Percentiles rank a stretch among this genome's conserved stretches.
These are phyloP conservation scores for Neodiprion lecontei DNA, from an alignment of 1,140 invertebrate species.

Conservation along the genomic window DNA sequence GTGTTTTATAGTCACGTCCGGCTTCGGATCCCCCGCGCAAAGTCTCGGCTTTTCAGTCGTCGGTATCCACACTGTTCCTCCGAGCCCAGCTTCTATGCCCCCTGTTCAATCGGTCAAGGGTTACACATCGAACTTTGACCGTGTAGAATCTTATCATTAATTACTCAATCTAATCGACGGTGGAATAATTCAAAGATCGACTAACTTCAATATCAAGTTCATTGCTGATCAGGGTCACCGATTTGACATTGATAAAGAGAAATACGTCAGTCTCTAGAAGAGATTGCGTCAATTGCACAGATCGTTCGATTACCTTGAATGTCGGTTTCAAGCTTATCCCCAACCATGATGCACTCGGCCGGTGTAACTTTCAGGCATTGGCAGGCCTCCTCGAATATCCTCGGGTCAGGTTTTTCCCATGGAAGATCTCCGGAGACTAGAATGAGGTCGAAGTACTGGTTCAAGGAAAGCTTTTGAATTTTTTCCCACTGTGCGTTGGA, in stretches of 20 bases:
- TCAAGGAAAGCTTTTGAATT: conserved; percentile 70
- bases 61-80: conserved; percentile 81
- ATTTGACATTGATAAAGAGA: too few species aligned
- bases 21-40: conserved; percentile 48
- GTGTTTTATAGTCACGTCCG: conserved; percentile 55
- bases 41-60: conserved; percentile 47
- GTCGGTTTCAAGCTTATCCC: conserved; percentile 85
- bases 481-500: conserved; percentile 89
- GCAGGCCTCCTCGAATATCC: conserved; percentile 81
- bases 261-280: too few species aligned
- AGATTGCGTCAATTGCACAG: too few species aligned
- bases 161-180: conserved; percentile 3
- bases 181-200: not conserved
- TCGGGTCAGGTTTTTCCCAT: conserved; percentile 82
- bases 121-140: not conserved
- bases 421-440: conserved; percentile 82
- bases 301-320: conserved; percentile 63
- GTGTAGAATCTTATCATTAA: not conserved
- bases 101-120: conserved; percentile 57
- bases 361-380: conserved; percentile 74
- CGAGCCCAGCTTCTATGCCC: conserved; percentile 76
- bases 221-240: too few species aligned
- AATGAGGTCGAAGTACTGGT: conserved; percentile 78
- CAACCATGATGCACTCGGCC: conserved; percentile 81
- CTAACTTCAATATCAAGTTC: too few species aligned